Evolutionary conservation across 2,888 invertebrate genomes (phyloP).

Genomic region (Acleris literana): DNA sequence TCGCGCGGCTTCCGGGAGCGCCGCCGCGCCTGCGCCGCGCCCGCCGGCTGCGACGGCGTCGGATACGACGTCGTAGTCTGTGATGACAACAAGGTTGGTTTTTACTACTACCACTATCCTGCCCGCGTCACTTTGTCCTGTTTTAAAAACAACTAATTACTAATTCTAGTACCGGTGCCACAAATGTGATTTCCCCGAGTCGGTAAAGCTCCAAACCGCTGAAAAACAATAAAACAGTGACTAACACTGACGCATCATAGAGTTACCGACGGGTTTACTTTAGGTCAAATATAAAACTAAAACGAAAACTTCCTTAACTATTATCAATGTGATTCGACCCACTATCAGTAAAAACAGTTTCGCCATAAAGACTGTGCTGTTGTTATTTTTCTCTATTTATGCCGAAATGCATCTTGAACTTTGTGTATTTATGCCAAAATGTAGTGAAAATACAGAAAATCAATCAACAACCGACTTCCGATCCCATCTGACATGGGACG

Average conservation of each 20-base stretch:
- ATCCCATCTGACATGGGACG: too few species aligned
- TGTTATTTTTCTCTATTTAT: too few species aligned
- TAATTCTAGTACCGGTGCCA: neutral
- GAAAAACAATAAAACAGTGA: neutral
- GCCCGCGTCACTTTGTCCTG: too few species aligned
- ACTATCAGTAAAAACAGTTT: too few species aligned
- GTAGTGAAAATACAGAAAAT: too few species aligned
- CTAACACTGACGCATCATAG: constrained; percentile 5
- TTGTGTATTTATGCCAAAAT: too few species aligned
- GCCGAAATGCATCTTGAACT: too few species aligned
- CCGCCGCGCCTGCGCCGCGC: constrained; percentile 82
- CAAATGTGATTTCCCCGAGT: neutral
- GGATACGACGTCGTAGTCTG: constrained; percentile 87
- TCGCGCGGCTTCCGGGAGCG: constrained; percentile 85
- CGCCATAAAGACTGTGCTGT: too few species aligned
- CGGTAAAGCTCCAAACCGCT: neutral
- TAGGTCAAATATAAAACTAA: neutral
- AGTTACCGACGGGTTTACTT: neutral
- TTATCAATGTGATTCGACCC: too few species aligned
- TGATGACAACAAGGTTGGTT: constrained; percentile 84
- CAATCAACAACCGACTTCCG: too few species aligned
- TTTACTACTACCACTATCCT: neutral
- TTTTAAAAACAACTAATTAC: neutral
- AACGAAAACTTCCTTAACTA: neutral
- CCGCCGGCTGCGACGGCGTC: constrained; percentile 84